Conservation (phyloP, 2,888 invertebrate genomes). For the Apoda limacodes region DNA sequence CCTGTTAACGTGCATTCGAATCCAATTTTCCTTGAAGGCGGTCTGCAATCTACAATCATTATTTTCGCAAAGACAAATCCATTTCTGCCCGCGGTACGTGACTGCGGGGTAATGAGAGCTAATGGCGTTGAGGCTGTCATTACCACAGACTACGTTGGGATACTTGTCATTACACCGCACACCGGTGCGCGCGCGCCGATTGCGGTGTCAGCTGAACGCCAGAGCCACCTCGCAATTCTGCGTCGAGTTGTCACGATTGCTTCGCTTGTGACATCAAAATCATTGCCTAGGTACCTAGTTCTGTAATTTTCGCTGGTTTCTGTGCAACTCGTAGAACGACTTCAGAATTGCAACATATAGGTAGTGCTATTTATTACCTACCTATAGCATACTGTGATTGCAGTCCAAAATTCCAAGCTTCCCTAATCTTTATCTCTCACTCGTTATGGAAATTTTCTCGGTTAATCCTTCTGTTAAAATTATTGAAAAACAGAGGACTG, state of each 20-base stretch:
- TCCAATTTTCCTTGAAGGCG: slow-evolving; percentile 64
- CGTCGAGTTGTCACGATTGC: slow-evolving; percentile 28
- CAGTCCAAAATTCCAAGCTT: too few relatives aligned
- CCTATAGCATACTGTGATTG: too few relatives aligned
- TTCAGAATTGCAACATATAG: too few relatives aligned
- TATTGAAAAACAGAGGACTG: too few relatives aligned
- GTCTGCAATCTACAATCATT: slow-evolving; percentile 65
- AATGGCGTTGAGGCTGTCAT: slow-evolving; percentile 58
- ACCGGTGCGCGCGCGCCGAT: slow-evolving; percentile 26
- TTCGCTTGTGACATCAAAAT: slow-evolving; percentile 34
- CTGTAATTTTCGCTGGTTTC: too few relatives aligned
- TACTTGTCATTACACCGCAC: too few relatives aligned
- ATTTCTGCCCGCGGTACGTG: slow-evolving; percentile 64
- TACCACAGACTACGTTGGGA: slow-evolving; percentile 41
- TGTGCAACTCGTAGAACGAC: too few relatives aligned
- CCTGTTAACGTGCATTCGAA: slow-evolving; percentile 56
- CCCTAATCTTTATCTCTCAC: too few relatives aligned
- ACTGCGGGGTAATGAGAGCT: slow-evolving; percentile 62
- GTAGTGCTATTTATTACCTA: too few relatives aligned
- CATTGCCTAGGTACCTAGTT: too few relatives aligned
- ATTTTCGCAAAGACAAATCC: slow-evolving; percentile 69
- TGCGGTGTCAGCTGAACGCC: slow-evolving; percentile 26
- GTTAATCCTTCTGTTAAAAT: too few relatives aligned
- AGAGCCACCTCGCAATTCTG: slow-evolving; percentile 20
- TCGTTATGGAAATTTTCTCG: too few relatives aligned